These are phyloP conservation scores for Caenorhabditis angaria DNA, from an alignment of 2,888 invertebrate genomes.

Conservation along the genomic window DNA sequence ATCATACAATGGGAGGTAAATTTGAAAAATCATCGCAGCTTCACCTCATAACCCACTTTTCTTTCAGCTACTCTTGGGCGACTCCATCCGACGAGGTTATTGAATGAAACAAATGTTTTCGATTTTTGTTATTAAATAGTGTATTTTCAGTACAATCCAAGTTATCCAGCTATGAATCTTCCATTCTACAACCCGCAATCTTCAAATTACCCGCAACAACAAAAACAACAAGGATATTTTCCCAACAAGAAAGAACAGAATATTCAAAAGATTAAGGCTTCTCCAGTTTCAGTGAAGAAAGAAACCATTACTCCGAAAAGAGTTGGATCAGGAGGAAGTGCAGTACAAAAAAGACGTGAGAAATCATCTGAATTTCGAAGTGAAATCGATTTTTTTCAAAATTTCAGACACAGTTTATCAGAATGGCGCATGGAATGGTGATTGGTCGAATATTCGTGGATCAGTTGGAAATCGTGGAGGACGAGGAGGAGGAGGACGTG, in stretches of 20 bases:
- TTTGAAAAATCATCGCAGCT: neutral
- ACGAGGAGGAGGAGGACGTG: neutral
- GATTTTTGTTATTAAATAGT: neutral
- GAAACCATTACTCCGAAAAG: neutral
- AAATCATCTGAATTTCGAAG: neutral
- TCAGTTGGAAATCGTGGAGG: neutral
- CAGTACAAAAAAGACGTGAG: neutral
- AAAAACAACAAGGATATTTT: neutral
- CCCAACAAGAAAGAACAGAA: slow-evolving; percentile 3
- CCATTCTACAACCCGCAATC: slow-evolving; percentile 1
- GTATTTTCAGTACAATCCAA: slow-evolving; percentile 31
- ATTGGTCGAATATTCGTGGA: neutral
- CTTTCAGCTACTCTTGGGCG: neutral
- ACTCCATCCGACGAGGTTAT: neutral
- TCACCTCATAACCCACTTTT: neutral
- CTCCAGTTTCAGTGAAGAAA: neutral
- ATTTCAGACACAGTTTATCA: neutral
- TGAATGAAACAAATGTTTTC: neutral
- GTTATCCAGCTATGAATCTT: slow-evolving; percentile 25
- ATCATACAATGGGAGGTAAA: no score
- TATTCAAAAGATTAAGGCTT: slow-evolving; percentile 21
- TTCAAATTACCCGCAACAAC: slow-evolving; percentile 18
- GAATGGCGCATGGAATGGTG: neutral
- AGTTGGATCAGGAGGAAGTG: neutral
- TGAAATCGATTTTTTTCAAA: neutral